phyloP scores from a whole-genome alignment of 1,140 invertebrate genomes.

The Tyrophagus putrescentiae region DNA sequence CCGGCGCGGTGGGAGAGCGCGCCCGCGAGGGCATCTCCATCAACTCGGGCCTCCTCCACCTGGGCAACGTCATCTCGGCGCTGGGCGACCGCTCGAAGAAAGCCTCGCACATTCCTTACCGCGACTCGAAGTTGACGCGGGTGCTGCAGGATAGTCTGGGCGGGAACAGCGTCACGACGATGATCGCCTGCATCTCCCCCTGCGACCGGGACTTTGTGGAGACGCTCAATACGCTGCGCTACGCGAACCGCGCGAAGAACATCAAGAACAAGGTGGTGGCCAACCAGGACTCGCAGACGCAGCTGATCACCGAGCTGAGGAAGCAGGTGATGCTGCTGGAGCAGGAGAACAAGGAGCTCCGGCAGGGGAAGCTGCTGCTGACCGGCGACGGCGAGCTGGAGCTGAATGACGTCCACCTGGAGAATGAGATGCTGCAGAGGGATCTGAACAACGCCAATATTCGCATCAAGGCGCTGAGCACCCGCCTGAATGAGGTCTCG shows the following conservation, averaged over 20 bases:
- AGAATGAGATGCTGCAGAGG: constrained; percentile 79
- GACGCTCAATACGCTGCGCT: constrained; percentile 91
- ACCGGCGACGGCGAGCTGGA: constrained; percentile 67
- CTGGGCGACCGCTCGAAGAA: constrained; percentile 76
- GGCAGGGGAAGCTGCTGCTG: constrained; percentile 54
- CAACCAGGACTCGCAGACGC: constrained; percentile 87
- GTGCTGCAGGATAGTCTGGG: constrained; percentile 93
- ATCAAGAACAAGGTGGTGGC: constrained; percentile 91
- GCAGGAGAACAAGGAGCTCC: constrained; percentile 79
- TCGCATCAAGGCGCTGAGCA: constrained; percentile 73
- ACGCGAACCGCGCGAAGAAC: constrained; percentile 90
- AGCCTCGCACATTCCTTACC: constrained; percentile 82
- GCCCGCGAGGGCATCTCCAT: constrained; percentile 88
- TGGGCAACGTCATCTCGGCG: constrained; percentile 95
- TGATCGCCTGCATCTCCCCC: constrained; percentile 97
- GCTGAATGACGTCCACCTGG: constrained; percentile 84
- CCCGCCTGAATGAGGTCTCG: constrained; percentile 57
- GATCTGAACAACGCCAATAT: constrained; percentile 73
- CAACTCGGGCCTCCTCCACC: constrained; percentile 74
- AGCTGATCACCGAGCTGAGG: constrained; percentile 69
- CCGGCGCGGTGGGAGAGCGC: constrained; percentile 72
- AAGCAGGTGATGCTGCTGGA: constrained; percentile 76
- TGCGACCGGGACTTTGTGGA: constrained; percentile 98
- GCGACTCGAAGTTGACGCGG: constrained; percentile 88
- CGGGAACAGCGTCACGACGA: constrained; percentile 78